A percentile compares a stretch with the other conserved stretches of the same genome.
Evolutionary conservation across 2,888 invertebrate species (phyloP).

Genomic region (Drosophila limbata): DNA sequence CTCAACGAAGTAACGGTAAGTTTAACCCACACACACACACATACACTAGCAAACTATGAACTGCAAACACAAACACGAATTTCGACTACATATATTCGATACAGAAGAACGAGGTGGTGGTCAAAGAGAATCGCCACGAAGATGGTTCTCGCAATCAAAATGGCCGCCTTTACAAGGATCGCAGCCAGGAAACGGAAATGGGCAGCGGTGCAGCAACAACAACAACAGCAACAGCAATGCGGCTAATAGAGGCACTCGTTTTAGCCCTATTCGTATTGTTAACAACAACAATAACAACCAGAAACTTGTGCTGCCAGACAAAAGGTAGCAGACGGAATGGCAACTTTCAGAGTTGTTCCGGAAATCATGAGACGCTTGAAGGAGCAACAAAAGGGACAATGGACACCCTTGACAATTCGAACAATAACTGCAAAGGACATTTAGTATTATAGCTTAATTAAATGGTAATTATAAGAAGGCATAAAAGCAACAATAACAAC

Average conservation of each 20-base stretch:
- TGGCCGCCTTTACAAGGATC: slow-evolving; percentile 84
- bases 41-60: neutral
- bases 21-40: neutral
- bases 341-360: slow-evolving; percentile 3
- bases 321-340: slow-evolving; percentile 11
- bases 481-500: slow-evolving; percentile 25
- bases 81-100: neutral
- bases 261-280: slow-evolving; percentile 68
- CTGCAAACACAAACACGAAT: too few species aligned
- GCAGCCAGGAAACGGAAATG: slow-evolving; percentile 71
- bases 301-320: slow-evolving; percentile 22
- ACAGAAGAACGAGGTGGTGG: slow-evolving; percentile 83
- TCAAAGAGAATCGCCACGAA: slow-evolving; percentile 84
- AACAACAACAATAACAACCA: slow-evolving; percentile 42
- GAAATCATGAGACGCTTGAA: neutral
- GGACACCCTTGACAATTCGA: slow-evolving; percentile 5
- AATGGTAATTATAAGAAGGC: slow-evolving; percentile 64
- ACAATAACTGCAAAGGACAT: slow-evolving; percentile 33
- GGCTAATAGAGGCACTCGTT: slow-evolving; percentile 69
- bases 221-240: slow-evolving; percentile 30
- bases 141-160: slow-evolving; percentile 84
- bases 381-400: neutral
- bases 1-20: slow-evolving; percentile 85
- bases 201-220: slow-evolving; percentile 54
- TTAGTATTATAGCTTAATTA: slow-evolving; percentile 74